Conservation (phyloP, 2,113 vertebrate species). For the Ictalurus punctatus region DNA sequence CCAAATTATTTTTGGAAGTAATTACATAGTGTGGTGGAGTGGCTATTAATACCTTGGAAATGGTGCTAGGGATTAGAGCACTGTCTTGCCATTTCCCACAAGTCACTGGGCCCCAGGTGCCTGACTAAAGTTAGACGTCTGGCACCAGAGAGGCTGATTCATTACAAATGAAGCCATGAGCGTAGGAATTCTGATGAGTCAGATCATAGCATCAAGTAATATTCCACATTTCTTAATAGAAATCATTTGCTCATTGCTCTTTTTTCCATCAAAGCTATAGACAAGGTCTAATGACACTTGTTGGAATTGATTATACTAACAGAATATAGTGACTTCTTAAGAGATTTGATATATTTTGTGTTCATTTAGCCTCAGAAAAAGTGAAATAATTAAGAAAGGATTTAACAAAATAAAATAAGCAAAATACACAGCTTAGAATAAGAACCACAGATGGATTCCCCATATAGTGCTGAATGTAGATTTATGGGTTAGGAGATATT, state of each 20-base stretch:
- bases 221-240: neutral
- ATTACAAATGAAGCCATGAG: conserved; percentile 8
- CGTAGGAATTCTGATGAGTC: neutral
- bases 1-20: neutral
- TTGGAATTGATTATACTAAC: neutral
- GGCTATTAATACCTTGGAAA: conserved; percentile 42
- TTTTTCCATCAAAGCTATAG: neutral
- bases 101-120: conserved; percentile 24
- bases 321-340: neutral
- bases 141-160: conserved; percentile 22
- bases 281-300: neutral
- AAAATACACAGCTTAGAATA: neutral
- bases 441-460: neutral
- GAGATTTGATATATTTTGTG: neutral
- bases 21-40: neutral
- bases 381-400: neutral
- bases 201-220: neutral
- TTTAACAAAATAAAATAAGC: neutral
- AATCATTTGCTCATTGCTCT: neutral
- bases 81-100: conserved; percentile 16
- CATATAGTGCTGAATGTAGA: neutral
- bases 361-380: neutral
- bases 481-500: conserved; percentile 35
- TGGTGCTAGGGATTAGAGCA: conserved; percentile 40
- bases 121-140: conserved; percentile 47